Evolutionary conservation across 2,797 vertebrate species (phyloP).

Genomic region (Syngnathus acus): DNA sequence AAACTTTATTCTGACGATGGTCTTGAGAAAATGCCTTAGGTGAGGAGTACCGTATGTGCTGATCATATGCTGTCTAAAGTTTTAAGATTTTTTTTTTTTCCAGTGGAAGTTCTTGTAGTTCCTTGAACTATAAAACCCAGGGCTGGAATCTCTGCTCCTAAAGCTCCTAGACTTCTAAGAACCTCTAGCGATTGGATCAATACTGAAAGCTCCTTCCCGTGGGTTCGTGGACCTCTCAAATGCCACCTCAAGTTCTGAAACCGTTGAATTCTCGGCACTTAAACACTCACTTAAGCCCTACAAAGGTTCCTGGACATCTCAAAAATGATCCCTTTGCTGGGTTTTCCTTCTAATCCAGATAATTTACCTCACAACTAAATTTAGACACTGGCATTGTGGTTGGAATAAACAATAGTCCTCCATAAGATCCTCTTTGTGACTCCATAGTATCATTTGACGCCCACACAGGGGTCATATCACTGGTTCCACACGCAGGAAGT

Average conservation of each 20-base stretch:
- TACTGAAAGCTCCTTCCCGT: not conserved
- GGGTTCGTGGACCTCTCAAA: not conserved
- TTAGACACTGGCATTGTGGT: not conserved
- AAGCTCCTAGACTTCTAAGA: too few relatives aligned
- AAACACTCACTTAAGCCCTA: not conserved
- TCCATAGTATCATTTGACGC: conserved; percentile 34
- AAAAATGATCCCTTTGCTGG: not conserved
- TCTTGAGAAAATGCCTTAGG: not conserved
- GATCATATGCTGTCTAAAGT: not conserved
- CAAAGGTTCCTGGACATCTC: not conserved
- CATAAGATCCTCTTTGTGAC: conserved; percentile 20
- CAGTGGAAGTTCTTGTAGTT: not conserved
- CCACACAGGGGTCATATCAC: conserved; percentile 71
- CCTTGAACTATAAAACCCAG: too few relatives aligned
- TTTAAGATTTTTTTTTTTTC: not conserved
- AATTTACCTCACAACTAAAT: not conserved
- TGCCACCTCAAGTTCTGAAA: not conserved
- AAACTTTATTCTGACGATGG: not conserved
- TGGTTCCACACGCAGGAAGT: conserved; percentile 55
- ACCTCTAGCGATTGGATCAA: not conserved
- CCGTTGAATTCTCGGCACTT: not conserved
- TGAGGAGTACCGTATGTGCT: not conserved
- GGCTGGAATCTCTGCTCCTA: too few relatives aligned
- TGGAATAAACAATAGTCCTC: not conserved
- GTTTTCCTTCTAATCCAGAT: not conserved